Evolutionary conservation across 2,797 vertebrate genomes (phyloP).

Genomic region (Diplodus puntazzo): DNA sequence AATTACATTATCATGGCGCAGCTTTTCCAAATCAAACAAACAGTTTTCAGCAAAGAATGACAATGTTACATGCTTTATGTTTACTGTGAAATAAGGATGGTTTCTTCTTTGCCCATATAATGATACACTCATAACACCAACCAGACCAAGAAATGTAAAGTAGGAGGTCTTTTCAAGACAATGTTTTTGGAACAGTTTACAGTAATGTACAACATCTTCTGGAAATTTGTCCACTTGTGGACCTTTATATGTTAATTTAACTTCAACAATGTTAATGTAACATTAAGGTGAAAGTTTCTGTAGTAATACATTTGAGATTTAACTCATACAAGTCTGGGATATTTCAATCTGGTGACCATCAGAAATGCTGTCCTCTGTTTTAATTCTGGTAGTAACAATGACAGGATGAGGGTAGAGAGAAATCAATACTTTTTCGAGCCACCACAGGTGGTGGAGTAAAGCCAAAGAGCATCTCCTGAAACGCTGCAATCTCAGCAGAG

Average conservation of each 20-base stretch:
- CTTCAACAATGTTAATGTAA: neutral
- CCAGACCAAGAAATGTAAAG: neutral
- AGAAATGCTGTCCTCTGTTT: constrained; percentile 30
- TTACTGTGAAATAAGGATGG: neutral
- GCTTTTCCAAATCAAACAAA: neutral
- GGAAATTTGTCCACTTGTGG: neutral
- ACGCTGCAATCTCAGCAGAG: constrained; percentile 46
- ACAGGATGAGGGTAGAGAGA: constrained; percentile 32
- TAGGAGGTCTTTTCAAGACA: neutral
- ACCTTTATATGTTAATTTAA: neutral
- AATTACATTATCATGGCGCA: neutral
- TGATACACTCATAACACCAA: neutral
- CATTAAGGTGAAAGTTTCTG: neutral
- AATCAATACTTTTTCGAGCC: constrained; percentile 55
- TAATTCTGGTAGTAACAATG: constrained; percentile 45
- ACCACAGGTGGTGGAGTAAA: constrained; percentile 31
- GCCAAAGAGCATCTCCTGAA: constrained; percentile 44
- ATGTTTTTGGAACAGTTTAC: neutral
- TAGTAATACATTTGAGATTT: neutral
- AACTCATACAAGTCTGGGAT: neutral
- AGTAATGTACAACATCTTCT: neutral
- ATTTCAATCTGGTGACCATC: constrained; percentile 10
- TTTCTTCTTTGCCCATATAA: neutral
- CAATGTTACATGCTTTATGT: neutral
- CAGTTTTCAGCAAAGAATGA: neutral